Evolutionary conservation across 2,797 vertebrate genomes (phyloP), one percentile per base, ranked within the genome.

Genomic region (Sebastolobus alascanus): DNA sequence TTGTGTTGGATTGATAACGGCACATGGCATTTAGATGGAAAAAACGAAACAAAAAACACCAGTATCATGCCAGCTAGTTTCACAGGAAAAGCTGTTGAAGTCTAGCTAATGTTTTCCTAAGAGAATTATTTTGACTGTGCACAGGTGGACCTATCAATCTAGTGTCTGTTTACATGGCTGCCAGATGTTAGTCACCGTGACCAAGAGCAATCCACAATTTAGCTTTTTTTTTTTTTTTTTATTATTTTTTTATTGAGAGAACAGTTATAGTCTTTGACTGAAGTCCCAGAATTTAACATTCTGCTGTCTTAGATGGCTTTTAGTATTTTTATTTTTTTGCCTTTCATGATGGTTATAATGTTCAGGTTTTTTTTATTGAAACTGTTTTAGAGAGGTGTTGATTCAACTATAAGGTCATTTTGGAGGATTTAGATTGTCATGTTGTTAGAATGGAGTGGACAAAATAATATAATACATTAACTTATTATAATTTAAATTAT

Each of bases 91-190:
- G 61, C 84, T 91, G 86, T 79, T 82, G 54, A 86, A 88, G 86
- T 89, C 87, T 83, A 87, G 75, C 79, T 80, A 50, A 87, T 77
- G 79, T 78, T 83, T 82, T 91, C 92, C 93, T 86, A 5, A 35
- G 91, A 92, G 93, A 86, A 81, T 90, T 71, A 58, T 77, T 80
- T 88, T 91, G 90, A 92, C 86, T 93, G 88, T 70, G 87, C 92
- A 82, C 95, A 96, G 95, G 92, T 95, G 95, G 91, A 89, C 85
- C 93, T 76, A 94, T 96, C 93, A 95, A 95, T 95, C 94, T 84
- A 37, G 22, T 75, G 59, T 79, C 87, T 94, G 87, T 91, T 94
- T 93, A 89, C 87, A 87, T 38, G 68, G 73, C 86, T 89, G 88
- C 92, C 94, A 96, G 94, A 95, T 96, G 95, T 93, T 94, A 80